Percentiles rank a stretch among this genome's conserved stretches.
Evolutionary conservation across 1,140 invertebrate genomes (phyloP).

Genomic region (Ostrea edulis): DNA sequence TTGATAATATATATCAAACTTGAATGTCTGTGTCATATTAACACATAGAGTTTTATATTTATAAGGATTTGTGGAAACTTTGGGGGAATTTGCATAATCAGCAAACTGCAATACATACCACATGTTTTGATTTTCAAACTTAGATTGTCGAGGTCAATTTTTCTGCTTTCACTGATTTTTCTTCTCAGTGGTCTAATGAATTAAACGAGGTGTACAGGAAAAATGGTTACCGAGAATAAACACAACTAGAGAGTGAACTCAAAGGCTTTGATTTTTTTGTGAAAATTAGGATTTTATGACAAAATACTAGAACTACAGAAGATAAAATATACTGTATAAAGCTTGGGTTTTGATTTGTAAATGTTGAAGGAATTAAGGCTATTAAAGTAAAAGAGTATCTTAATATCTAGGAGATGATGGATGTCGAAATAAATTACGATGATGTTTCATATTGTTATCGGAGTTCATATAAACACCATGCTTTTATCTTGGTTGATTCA

Average conservation of each 20-base stretch:
- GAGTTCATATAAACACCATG: not conserved
- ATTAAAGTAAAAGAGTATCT: not conserved
- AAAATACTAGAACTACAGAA: not conserved
- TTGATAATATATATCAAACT: no score
- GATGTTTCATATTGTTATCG: slow-evolving; percentile 20
- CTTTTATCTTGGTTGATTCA: not conserved
- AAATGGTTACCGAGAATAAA: no score
- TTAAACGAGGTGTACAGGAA: not conserved
- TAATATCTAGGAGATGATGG: not conserved
- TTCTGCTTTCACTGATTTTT: no score
- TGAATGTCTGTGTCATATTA: no score
- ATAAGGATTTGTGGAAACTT: no score
- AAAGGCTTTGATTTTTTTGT: not conserved
- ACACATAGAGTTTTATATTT: no score
- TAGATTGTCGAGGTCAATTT: no score
- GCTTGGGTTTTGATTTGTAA: not conserved
- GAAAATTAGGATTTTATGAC: slow-evolving; percentile 6
- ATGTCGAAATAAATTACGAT: slow-evolving; percentile 17
- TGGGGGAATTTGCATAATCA: no score
- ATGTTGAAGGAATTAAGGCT: slow-evolving; percentile 10
- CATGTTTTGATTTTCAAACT: no score
- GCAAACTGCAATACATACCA: no score
- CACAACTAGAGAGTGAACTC: not conserved
- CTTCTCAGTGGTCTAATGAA: no score
- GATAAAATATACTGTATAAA: not conserved